phyloP scores from a whole-genome alignment of 35 echinoderm and acorn worm species.

The Apostichopus parvimensis region DNA sequence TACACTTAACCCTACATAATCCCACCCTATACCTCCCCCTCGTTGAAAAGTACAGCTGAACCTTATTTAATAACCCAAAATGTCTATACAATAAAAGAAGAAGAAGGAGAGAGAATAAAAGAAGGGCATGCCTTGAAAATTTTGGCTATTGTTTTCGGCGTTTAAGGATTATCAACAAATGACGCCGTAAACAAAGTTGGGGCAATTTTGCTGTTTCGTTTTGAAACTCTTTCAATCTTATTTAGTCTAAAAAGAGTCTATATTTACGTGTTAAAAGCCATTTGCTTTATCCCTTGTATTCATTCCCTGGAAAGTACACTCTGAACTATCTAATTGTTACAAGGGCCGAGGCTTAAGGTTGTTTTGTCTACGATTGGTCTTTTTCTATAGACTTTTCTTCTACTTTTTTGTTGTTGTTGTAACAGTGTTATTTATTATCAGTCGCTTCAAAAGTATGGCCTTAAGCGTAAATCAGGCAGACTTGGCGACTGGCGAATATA shows the following conservation, averaged over 20 bases:
- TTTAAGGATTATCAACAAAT: not conserved
- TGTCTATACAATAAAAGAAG: not conserved
- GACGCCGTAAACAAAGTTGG: not conserved
- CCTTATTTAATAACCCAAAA: not conserved
- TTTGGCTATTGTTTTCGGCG: not conserved
- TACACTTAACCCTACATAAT: slow-evolving; percentile 13
- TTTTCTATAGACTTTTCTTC: not conserved
- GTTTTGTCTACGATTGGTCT: not conserved
- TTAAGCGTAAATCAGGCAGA: not conserved
- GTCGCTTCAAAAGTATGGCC: not conserved
- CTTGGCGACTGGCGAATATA: not conserved
- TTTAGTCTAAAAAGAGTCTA: not conserved
- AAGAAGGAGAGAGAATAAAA: not conserved
- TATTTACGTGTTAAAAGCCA: not conserved
- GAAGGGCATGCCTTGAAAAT: not conserved
- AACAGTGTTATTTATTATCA: not conserved
- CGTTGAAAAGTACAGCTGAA: slow-evolving; percentile 27
- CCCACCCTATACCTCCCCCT: not conserved
- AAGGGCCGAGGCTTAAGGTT: not conserved
- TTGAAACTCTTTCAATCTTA: not conserved
- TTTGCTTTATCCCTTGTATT: not conserved
- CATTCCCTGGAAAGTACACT: not conserved
- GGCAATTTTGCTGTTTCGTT: not conserved
- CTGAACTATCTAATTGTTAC: not conserved
- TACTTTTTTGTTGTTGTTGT: not conserved